These are phyloP conservation scores for Heliangelus exortis DNA, from an alignment of 2,797 vertebrate species.

Conservation along the genomic window DNA sequence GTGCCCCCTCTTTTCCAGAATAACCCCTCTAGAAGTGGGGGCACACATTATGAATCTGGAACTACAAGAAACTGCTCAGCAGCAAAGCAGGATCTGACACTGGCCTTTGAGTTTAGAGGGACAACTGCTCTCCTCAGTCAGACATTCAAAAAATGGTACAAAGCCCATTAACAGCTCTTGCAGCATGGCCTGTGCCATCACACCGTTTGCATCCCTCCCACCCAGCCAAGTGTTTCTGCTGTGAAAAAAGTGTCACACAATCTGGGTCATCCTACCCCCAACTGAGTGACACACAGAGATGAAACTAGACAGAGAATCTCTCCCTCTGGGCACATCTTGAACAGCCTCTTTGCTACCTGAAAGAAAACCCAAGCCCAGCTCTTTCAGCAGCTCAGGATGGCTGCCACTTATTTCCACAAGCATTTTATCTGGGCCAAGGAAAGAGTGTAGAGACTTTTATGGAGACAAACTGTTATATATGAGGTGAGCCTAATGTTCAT, in stretches of 20 bases:
- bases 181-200: background rate
- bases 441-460: background rate
- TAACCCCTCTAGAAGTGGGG: background rate
- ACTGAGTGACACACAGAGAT: background rate
- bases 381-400: background rate
- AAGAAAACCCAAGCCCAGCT: background rate
- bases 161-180: background rate
- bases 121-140: background rate
- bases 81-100: background rate
- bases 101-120: background rate
- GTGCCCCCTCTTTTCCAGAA: background rate
- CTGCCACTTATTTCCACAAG: background rate
- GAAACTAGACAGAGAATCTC: background rate
- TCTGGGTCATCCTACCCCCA: background rate
- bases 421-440: background rate
- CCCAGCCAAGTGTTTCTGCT: background rate
- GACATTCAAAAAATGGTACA: background rate
- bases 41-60: accelerated
- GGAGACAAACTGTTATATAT: background rate
- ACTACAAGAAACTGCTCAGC: background rate
- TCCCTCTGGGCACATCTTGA: background rate
- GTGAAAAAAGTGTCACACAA: background rate
- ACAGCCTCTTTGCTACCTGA: background rate
- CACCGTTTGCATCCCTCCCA: accelerated
- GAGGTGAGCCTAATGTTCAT: accelerated